Evolutionary conservation across 2,888 invertebrate species (phyloP).

Genomic region (Cancer borealis): DNA sequence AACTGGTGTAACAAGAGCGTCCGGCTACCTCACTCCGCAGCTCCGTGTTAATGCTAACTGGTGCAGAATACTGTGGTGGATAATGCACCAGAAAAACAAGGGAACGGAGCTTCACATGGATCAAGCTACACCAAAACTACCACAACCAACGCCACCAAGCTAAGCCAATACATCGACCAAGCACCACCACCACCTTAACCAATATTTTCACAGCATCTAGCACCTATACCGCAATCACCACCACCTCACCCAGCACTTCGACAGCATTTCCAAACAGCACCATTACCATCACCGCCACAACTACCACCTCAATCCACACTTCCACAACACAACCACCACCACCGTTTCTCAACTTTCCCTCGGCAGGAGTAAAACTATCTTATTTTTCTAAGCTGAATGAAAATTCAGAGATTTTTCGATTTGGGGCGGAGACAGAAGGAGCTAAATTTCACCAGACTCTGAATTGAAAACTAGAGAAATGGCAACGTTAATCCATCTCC

Average conservation of each 20-base stretch:
- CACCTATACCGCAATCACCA: no score
- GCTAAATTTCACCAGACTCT: neutral
- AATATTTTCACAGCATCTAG: no score
- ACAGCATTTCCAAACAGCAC: no score
- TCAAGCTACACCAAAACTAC: neutral
- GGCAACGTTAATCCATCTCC: slow-evolving; percentile 20
- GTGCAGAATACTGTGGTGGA: neutral
- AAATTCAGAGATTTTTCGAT: neutral
- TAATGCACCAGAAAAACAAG: neutral
- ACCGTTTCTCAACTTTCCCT: neutral
- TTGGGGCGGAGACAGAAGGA: neutral
- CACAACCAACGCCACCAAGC: no score
- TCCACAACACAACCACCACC: neutral
- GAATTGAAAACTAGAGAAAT: slow-evolving; percentile 20
- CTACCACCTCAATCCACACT: neutral
- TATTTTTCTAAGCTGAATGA: slow-evolving; percentile 3
- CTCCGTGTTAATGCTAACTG: neutral
- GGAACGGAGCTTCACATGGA: neutral
- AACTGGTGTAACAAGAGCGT: no score
- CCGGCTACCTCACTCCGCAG: no score
- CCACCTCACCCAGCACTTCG: no score
- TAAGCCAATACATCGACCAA: no score
- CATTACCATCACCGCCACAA: neutral
- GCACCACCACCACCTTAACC: no score
- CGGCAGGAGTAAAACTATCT: neutral